Base-by-base conservation (phyloP, 2,797 vertebrate genomes). In the Cebuella pygmaea region DNA sequence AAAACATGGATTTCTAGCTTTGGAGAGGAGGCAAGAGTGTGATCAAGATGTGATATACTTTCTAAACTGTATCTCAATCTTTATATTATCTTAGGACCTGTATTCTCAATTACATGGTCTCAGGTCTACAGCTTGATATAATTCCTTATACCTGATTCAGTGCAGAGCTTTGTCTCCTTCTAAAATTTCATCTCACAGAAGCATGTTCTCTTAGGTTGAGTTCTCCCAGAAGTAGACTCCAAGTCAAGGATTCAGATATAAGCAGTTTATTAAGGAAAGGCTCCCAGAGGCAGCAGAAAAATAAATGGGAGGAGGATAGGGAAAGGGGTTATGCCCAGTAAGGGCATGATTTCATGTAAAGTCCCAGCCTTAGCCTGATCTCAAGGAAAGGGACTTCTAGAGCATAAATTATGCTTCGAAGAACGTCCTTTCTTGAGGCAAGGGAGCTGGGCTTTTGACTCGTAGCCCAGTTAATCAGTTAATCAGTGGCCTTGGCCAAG, bases 201-300 rank as follows among this genome's bases (percentile, higher is more conserved):
- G n/a, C 27, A 52, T 91, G 64, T 78, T 84, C 50, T 79, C 33
- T 41, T 27, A 88, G 59, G 46, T 64, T 24, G 4, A 50, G 24
- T 44, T 83, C 39, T 80, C 89, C 67, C 78, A 89, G 86, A 88
- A 72, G 78, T 4, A 81, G 74, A 57, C 50, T 46, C 50, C 61
- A 78, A 93, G 81, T 88, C 76, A 57, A 76, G 76, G n/a, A 27
- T 55, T 67, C 41, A 57, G 39, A 44, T 44, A 64, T 7, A 81
- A 96, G 61, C 90, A 5, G 50, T 89, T 74, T 91, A 93, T 70
- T 95, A 74, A 89, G 75, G 86, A 95, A 92, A 92, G 24, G 33
- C 20, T 90, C 44, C 52, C 9, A 55, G 57, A n/a, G 70, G 70
- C 36, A 85, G 39, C 26, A 50, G 50, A 33, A 57, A 57, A 76